Evolutionary conservation across 2,113 vertebrate species (phyloP).

Genomic region (Acinonyx jubatus): DNA sequence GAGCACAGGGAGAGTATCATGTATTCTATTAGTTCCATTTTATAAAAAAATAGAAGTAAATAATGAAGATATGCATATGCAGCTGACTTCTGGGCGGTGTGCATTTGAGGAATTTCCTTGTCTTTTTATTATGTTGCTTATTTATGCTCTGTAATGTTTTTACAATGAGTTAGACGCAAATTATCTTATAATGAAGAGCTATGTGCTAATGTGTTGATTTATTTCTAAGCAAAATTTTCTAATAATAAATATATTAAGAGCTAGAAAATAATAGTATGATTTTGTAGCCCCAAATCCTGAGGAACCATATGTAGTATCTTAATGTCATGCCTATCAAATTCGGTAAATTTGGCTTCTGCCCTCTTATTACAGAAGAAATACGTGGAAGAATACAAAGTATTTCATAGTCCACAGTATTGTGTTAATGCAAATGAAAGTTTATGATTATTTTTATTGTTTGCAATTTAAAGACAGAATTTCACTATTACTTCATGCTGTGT

Average conservation of each 20-base stretch:
- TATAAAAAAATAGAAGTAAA: neutral
- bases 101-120: neutral
- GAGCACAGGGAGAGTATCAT: neutral
- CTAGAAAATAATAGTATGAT: neutral
- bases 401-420: neutral
- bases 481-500: neutral
- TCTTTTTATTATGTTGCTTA: neutral
- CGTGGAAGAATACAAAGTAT: neutral
- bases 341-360: neutral
- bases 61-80: neutral
- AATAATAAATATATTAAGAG: neutral
- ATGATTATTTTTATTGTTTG: neutral
- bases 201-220: neutral
- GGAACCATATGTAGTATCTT: neutral
- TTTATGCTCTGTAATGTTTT: neutral
- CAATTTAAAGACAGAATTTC: slow-evolving; percentile 44
- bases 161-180: neutral
- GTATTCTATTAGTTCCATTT: neutral
- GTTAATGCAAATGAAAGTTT: neutral
- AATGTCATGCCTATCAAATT: neutral
- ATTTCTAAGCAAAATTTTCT: neutral
- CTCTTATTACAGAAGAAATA: neutral
- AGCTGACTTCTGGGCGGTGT: neutral
- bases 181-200: neutral
- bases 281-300: neutral